Conservation (phyloP, 37 sponge, comb jelly and placozoan species). For the Sycon ciliatum region DNA sequence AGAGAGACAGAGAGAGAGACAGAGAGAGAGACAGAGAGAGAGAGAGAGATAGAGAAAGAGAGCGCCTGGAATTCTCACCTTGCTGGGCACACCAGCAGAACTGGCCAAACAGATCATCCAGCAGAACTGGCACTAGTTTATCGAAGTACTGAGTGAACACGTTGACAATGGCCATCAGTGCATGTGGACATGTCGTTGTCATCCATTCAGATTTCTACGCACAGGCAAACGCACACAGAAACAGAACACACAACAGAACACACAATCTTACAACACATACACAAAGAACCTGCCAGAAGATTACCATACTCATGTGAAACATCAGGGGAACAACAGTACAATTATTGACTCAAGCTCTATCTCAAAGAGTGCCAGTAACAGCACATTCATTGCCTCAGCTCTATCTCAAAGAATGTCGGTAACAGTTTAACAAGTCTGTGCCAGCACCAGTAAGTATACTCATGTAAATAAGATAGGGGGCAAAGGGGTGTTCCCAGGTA, state of each 20-base stretch:
- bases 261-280: background rate
- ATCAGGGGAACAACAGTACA: no score
- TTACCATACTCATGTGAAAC: background rate
- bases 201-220: slow-evolving; percentile 87
- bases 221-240: background rate
- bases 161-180: slow-evolving; percentile 91
- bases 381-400: no score
- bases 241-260: background rate
- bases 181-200: slow-evolving; percentile 96
- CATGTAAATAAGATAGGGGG: no score
- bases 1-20: background rate
- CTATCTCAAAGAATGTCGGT: no score
- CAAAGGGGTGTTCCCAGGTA: no score
- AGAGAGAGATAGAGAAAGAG: no score
- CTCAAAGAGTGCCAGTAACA: no score
- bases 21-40: no score
- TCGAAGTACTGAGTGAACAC: slow-evolving; percentile 94
- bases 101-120: slow-evolving; percentile 69
- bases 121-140: slow-evolving; percentile 63
- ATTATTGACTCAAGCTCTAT: no score
- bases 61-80: slow-evolving; percentile 52
- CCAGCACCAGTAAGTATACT: no score
- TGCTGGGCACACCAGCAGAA: slow-evolving; percentile 96
- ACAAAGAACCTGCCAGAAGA: background rate
- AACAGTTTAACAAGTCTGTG: no score